Evolutionary conservation across 2,113 vertebrate species (phyloP).

Genomic region (Cryptotis parvus): DNA sequence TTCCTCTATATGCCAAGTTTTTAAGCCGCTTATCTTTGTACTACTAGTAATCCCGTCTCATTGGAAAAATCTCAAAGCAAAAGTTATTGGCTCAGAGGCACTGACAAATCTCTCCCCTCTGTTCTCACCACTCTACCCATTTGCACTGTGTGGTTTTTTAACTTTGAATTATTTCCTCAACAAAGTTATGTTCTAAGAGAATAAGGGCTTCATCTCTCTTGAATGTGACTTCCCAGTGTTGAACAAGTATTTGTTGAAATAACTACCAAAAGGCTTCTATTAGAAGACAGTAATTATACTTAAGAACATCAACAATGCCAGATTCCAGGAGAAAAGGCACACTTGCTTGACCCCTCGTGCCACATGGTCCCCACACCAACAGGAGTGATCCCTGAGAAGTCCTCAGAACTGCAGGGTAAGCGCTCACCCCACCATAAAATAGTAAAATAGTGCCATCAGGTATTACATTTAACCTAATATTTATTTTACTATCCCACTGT

Average conservation of each 20-base stretch:
- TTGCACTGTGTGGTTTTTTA: neutral
- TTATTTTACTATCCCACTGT: no score
- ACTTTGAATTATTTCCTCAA: constrained; percentile 10
- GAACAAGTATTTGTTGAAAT: constrained; percentile 13
- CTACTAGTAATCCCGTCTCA: neutral
- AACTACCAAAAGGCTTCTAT: neutral
- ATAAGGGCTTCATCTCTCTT: constrained; percentile 1
- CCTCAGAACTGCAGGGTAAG: no score
- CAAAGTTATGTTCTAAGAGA: constrained; percentile 32
- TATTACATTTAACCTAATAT: constrained; percentile 28
- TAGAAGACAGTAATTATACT: neutral
- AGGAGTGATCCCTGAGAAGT: no score
- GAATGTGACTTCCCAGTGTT: neutral
- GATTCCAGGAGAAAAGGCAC: constrained; percentile 20
- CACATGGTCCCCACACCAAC: no score
- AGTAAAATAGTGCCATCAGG: neutral
- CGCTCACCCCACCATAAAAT: neutral
- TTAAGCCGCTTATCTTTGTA: neutral
- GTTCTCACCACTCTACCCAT: neutral
- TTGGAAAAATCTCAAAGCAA: constrained; percentile 7
- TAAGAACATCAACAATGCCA: neutral
- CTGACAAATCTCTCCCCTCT: neutral
- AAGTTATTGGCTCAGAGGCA: neutral
- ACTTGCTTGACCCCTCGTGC: no score
- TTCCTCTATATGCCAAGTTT: neutral